Evolutionary conservation across 1,140 invertebrate genomes (phyloP).

Genomic region (Macrocentrus cingulum): DNA sequence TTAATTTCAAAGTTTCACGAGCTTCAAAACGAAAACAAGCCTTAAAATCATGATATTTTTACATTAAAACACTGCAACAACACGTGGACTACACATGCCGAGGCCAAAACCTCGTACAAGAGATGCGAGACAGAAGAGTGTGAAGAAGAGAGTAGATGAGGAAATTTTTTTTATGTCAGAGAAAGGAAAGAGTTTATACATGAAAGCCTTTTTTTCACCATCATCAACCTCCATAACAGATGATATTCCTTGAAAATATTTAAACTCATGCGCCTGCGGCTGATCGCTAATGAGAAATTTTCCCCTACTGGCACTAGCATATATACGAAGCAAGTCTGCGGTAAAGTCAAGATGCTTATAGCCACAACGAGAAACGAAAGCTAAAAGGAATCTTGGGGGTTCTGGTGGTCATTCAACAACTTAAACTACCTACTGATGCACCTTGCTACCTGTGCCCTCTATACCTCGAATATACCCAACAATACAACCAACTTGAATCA

Average conservation of each 20-base stretch:
- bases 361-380: background rate
- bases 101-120: no score
- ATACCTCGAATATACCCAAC: background rate
- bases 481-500: conserved; percentile 1
- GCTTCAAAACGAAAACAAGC: no score
- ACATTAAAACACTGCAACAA: no score
- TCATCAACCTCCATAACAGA: conserved; percentile 28
- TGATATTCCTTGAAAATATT: conserved; percentile 43
- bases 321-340: conserved; percentile 24
- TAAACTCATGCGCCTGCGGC: conserved; percentile 42
- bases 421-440: background rate
- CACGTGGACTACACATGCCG: no score
- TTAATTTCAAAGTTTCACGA: background rate
- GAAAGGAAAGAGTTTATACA: background rate
- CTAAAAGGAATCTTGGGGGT: background rate
- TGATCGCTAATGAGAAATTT: conserved; percentile 44
- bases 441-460: background rate
- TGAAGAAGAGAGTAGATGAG: no score
- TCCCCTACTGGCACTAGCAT: conserved; percentile 30
- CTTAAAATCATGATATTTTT: no score
- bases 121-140: no score
- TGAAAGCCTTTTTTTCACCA: background rate
- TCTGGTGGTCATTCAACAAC: conserved; percentile 17
- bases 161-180: background rate
- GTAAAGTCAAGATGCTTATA: conserved; percentile 11